Evolutionary conservation across 2,797 vertebrate genomes (phyloP).

Genomic region (Platalea minor): DNA sequence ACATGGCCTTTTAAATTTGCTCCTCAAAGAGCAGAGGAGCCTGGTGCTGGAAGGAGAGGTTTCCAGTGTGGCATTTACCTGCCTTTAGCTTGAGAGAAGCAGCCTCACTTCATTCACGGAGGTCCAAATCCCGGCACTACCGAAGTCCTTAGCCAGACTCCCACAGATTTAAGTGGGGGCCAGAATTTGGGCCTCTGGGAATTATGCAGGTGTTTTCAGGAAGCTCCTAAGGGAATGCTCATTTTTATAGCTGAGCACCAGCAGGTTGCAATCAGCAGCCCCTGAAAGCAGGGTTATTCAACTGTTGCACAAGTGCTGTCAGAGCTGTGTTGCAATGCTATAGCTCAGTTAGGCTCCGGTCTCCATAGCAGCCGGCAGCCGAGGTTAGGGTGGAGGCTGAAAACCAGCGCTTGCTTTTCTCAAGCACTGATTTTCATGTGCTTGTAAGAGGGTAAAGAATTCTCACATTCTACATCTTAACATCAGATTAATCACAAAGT

Average conservation of each 20-base stretch:
- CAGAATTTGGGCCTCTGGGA: not conserved
- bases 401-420: not conserved
- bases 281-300: not conserved
- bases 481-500: not conserved
- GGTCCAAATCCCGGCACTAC: not conserved
- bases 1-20: not conserved
- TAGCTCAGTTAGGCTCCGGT: not conserved
- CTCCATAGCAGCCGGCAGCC: slow-evolving; percentile 9
- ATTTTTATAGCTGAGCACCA: not conserved
- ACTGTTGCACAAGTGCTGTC: not conserved
- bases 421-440: not conserved
- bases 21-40: not conserved
- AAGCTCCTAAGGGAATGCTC: not conserved
- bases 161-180: not conserved
- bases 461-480: not conserved
- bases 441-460: not conserved
- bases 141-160: not conserved
- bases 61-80: not conserved
- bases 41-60: not conserved
- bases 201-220: not conserved
- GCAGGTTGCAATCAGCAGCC: not conserved
- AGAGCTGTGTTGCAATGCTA: not conserved
- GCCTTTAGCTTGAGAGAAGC: not conserved
- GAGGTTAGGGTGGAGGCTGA: not conserved
- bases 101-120: not conserved